Percentiles rank a stretch among this genome's conserved stretches.
These are phyloP conservation scores for Grantiella picta DNA, from an alignment of 2,113 vertebrate species.

Conservation along the genomic window DNA sequence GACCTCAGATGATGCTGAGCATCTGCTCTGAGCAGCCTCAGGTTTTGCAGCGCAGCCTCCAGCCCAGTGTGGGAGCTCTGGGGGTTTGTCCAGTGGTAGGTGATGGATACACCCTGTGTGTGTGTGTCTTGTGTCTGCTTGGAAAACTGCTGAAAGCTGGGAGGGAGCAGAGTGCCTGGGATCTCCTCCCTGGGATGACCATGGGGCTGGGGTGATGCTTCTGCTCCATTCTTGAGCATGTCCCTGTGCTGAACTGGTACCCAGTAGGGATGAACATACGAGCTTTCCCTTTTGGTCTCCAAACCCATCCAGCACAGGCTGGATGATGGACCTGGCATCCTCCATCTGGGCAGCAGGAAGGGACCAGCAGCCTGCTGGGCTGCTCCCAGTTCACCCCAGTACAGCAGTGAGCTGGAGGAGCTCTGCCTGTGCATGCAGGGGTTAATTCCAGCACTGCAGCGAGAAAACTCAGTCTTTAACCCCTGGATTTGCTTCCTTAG, in stretches of 20 bases:
- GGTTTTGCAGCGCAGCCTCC: background rate
- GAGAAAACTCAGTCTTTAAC: background rate
- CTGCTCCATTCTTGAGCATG: rapidly evolving
- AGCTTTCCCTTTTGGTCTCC: background rate
- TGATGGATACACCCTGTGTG: rapidly evolving
- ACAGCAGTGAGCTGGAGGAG: background rate
- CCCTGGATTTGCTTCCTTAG: background rate
- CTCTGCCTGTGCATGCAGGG: background rate
- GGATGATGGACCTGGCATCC: rapidly evolving
- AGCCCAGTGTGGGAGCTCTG: rapidly evolving
- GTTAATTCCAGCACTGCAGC: background rate
- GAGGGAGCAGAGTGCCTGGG: rapidly evolving
- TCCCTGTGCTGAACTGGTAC: rapidly evolving
- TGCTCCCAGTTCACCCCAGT: background rate
- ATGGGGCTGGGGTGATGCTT: rapidly evolving
- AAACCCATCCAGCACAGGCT: background rate
- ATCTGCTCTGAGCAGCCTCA: rapidly evolving
- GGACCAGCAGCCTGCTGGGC: background rate
- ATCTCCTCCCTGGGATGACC: rapidly evolving
- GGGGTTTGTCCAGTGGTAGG: background rate
- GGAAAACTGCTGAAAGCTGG: background rate
- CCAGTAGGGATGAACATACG: rapidly evolving
- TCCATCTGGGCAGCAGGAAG: background rate
- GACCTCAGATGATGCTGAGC: background rate
- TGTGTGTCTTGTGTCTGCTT: background rate